Evolutionary conservation across 2,888 invertebrate species (phyloP).

Genomic region (Plebejus anna): DNA sequence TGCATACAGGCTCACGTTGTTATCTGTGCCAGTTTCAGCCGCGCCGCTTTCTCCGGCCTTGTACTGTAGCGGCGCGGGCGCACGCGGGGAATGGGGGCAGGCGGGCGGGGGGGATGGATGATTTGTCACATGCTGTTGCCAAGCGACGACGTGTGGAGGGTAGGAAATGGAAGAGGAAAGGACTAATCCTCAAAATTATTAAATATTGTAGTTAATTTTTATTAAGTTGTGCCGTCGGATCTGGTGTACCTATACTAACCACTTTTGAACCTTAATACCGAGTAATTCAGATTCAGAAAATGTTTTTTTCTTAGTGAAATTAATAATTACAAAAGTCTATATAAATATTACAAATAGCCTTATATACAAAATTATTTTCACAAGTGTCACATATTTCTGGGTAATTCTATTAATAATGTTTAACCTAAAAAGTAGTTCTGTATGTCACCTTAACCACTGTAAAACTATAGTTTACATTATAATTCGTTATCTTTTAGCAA

Average conservation of each 20-base stretch:
- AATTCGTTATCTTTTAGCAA: no score
- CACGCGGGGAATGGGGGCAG: not conserved
- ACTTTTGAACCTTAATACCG: no score
- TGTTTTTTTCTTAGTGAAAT: no score
- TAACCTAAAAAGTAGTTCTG: no score
- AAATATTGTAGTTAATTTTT: not conserved
- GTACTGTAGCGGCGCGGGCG: slow-evolving; percentile 12
- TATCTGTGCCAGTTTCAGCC: slow-evolving; percentile 17
- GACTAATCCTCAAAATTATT: not conserved
- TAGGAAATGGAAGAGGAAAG: not conserved
- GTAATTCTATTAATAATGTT: no score
- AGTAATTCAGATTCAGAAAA: no score
- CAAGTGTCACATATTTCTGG: no score
- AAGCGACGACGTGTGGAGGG: not conserved
- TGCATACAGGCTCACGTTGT: not conserved
- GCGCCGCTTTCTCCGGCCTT: slow-evolving; percentile 13
- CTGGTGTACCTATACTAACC: not conserved
- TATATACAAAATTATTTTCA: no score
- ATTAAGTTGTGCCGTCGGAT: not conserved
- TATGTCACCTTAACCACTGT: no score
- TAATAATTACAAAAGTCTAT: no score
- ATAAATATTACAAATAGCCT: no score
- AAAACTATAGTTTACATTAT: no score
- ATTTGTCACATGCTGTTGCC: slow-evolving; percentile 11
- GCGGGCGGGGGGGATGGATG: not conserved